Evolutionary conservation across 2,888 invertebrate species (phyloP).

Genomic region (Leucophenga maculata): DNA sequence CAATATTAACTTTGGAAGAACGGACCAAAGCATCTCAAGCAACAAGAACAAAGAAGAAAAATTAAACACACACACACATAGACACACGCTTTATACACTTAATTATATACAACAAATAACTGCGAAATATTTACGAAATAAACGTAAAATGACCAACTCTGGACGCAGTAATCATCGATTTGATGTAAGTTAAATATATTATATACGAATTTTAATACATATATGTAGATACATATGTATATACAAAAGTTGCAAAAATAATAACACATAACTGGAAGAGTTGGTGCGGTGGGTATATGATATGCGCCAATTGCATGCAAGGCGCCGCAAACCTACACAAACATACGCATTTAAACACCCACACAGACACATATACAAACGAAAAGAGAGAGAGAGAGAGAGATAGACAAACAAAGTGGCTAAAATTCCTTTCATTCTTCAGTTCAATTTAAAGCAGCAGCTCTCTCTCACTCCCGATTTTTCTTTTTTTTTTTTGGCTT

Average conservation of each 20-base stretch:
- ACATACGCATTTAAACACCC: not conserved
- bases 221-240: not conserved
- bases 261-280: not conserved
- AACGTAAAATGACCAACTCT: constrained; percentile 61
- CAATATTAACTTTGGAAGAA: not conserved
- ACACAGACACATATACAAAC: constrained; percentile 4
- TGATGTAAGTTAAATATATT: constrained; percentile 53
- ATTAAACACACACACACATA: not conserved
- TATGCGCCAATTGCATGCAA: too few relatives aligned
- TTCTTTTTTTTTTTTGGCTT: too few relatives aligned
- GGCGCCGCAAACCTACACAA: not conserved
- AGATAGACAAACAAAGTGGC: too few relatives aligned
- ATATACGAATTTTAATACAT: not conserved
- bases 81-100: not conserved
- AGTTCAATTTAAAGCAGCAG: too few relatives aligned
- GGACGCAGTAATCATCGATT: constrained; percentile 56
- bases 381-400: not conserved
- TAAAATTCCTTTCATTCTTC: too few relatives aligned
- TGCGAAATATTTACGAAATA: not conserved
- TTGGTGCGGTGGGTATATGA: too few relatives aligned
- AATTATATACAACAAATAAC: not conserved
- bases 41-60: constrained; percentile 11
- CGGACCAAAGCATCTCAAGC: not conserved
- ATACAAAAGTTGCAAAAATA: not conserved
- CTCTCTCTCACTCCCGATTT: too few relatives aligned